phyloP scores from a whole-genome alignment of 1,140 invertebrate genomes.

The Brachionus rotundiformis region DNA sequence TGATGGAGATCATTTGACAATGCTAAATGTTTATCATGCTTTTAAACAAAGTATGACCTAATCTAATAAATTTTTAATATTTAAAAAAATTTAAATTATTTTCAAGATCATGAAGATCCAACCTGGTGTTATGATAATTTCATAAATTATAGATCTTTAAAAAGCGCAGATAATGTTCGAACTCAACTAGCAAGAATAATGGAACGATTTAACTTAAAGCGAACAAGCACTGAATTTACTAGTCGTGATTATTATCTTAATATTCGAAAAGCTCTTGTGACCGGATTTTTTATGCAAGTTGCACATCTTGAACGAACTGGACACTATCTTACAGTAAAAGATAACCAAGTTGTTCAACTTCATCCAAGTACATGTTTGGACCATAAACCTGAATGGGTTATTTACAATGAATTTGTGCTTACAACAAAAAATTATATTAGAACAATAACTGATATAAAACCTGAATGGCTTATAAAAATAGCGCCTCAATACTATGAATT shows the following conservation, averaged over 20 bases:
- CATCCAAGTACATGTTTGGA: conserved; percentile 98
- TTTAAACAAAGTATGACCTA: conserved; percentile 99
- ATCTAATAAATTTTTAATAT: too few relatives aligned
- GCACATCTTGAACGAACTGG: conserved; percentile 91
- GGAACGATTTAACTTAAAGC: conserved; percentile 87
- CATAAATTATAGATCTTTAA: conserved; percentile 94
- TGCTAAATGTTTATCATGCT: conserved; percentile 93
- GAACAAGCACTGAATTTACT: conserved; percentile 91
- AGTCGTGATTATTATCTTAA: conserved; percentile 98
- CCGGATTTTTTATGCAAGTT: conserved; percentile 99
- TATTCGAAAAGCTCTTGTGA: conserved; percentile 93
- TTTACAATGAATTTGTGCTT: conserved; percentile 99
- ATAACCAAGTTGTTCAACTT: conserved; percentile 96
- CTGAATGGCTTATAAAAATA: conserved; percentile 81
- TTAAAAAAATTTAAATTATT: too few relatives aligned
- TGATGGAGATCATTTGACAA: conserved; percentile 94
- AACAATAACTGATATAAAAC: conserved; percentile 97
- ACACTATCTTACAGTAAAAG: conserved; percentile 97
- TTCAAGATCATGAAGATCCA: conserved; percentile 78
- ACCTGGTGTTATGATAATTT: conserved; percentile 99
- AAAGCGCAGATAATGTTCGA: conserved; percentile 83
- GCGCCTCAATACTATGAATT: conserved; percentile 98
- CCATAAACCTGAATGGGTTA: conserved; percentile 99
- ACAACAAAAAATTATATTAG: conserved; percentile 99
- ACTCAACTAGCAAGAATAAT: conserved; percentile 81